phyloP scores from a whole-genome alignment of 1,140 invertebrate species.

The Octopus bimaculoides region DNA sequence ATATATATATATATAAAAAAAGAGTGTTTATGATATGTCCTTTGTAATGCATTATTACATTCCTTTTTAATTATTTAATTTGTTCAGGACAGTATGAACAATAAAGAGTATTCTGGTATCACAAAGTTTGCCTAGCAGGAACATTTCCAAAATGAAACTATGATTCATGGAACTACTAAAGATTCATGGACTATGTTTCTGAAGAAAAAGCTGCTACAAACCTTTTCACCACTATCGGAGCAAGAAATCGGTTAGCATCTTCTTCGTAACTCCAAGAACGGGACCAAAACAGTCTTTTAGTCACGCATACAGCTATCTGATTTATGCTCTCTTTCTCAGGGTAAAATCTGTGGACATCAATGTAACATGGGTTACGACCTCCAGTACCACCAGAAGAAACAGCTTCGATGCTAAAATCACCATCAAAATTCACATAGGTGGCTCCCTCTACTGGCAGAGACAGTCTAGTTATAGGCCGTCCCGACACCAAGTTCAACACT shows the following conservation, averaged over 20 bases:
- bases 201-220: conserved; percentile 12
- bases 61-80: too few species aligned
- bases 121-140: background rate
- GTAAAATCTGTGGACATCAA: conserved; percentile 41
- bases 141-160: conserved; percentile 3
- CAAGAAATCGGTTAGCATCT: conserved; percentile 42
- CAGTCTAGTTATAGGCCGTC: conserved; percentile 45
- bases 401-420: conserved; percentile 41
- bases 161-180: too few species aligned
- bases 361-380: conserved; percentile 39
- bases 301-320: conserved; percentile 37
- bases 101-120: background rate
- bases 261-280: conserved; percentile 47
- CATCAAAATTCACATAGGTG: conserved; percentile 42
- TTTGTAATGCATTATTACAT: too few species aligned
- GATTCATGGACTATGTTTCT: too few species aligned
- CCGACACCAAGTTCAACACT: conserved; percentile 43
- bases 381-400: conserved; percentile 39
- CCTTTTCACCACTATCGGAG: conserved; percentile 43
- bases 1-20: too few species aligned
- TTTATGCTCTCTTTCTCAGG: conserved; percentile 45
- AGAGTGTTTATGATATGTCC: too few species aligned
- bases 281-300: conserved; percentile 41
- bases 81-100: too few species aligned
- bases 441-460: conserved; percentile 31